These are phyloP conservation scores for Acanthornis magna DNA, from an alignment of 2,797 vertebrate genomes.

Conservation along the genomic window DNA sequence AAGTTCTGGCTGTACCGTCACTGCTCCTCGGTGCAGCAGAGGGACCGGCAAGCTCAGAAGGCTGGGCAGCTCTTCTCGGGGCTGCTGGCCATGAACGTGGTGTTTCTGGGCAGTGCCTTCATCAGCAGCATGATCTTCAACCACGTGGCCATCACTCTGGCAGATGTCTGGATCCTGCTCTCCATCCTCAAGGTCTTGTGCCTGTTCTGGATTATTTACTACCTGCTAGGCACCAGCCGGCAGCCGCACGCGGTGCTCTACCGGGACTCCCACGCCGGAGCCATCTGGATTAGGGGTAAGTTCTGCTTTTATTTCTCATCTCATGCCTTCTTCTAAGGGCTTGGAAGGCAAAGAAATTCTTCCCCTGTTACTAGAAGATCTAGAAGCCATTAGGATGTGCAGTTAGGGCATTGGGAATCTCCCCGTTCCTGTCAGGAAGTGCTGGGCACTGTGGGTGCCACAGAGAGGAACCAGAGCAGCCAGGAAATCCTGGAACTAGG, in stretches of 20 bases:
- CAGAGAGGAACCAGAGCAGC: neutral
- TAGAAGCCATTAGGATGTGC: neutral
- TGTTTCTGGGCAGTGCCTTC: conserved; percentile 86
- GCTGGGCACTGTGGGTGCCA: too few species aligned
- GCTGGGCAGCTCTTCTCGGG: conserved; percentile 83
- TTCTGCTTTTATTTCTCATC: neutral
- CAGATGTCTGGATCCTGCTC: conserved; percentile 79
- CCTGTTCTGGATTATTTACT: conserved; percentile 83
- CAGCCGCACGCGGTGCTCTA: conserved; percentile 69
- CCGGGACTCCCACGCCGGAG: conserved; percentile 84
- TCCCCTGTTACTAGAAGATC: neutral
- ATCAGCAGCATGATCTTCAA: conserved; percentile 82
- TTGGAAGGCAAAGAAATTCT: neutral
- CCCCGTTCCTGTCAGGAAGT: neutral
- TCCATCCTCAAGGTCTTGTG: conserved; percentile 79
- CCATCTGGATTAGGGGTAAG: conserved; percentile 80
- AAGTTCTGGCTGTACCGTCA: conserved; percentile 71
- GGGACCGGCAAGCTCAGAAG: conserved; percentile 75
- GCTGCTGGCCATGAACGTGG: conserved; percentile 86
- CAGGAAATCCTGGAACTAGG: neutral
- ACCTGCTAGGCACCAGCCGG: conserved; percentile 74
- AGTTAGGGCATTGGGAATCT: neutral
- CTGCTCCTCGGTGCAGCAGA: conserved; percentile 59
- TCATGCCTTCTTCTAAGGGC: neutral
- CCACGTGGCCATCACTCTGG: conserved; percentile 69